Conservation (phyloP, 2,113 vertebrate genomes). For the Istiophorus platypterus region DNA sequence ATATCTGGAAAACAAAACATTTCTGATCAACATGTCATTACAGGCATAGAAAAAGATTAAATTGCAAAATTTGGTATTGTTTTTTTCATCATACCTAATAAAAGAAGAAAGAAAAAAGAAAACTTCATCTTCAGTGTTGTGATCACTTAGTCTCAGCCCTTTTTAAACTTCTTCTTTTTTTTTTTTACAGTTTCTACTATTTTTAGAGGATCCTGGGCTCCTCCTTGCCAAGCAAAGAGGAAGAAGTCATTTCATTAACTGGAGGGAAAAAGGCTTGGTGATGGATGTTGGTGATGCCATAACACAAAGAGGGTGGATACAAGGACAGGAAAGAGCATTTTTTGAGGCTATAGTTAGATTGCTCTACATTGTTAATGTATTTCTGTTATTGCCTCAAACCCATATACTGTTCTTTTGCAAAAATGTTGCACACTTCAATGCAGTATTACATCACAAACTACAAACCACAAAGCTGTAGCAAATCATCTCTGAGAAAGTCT, state of each 20-base stretch:
- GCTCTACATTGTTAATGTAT: neutral
- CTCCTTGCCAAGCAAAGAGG: conserved; percentile 36
- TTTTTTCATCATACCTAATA: conserved; percentile 53
- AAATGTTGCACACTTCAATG: neutral
- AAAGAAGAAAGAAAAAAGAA: conserved; percentile 58
- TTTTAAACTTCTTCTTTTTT: too few relatives aligned
- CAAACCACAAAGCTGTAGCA: neutral
- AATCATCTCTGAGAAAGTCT: neutral
- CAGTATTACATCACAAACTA: neutral
- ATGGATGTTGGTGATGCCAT: too few relatives aligned
- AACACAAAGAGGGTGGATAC: neutral
- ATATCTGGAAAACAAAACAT: conserved; percentile 68
- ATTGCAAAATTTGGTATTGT: neutral
- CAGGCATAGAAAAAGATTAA: neutral
- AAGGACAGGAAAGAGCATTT: neutral
- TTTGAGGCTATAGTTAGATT: neutral
- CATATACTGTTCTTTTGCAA: neutral
- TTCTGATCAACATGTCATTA: neutral
- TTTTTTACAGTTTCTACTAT: too few relatives aligned
- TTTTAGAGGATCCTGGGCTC: conserved; percentile 30
- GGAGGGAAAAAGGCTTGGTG: conserved; percentile 12
- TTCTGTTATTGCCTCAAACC: neutral
- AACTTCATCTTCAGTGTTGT: conserved; percentile 69
- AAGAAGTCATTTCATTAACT: conserved; percentile 56
- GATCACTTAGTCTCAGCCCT: conserved; percentile 1